Evolutionary conservation across 92 coral and sea anemone species (phyloP), one percentile per base, ranked within the genome.

Genomic region (Epizoanthus stellaris): DNA sequence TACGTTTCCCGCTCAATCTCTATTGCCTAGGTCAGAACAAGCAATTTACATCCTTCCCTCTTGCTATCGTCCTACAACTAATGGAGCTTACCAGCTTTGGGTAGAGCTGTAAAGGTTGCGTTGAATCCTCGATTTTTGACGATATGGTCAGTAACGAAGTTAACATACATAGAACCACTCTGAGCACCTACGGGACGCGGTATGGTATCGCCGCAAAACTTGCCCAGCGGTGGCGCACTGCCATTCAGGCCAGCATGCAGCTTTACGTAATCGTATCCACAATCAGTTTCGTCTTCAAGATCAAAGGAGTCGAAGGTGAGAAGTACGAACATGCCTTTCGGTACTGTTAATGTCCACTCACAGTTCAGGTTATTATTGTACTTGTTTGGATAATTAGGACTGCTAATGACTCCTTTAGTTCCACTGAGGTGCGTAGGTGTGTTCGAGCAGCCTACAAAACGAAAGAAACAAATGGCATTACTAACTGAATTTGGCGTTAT

Each of bases 101-200:
- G 72, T 11, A 34, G 36, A 14, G 47, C 72, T 11, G 43, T 23
- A 36, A 23, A 67, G 6, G 39, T 61, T 61, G 66, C 66, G 20
- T 20, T 12, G 58, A 72, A 72, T 2, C 76, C 76, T n/a, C 0
- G 47, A 57, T 11, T 7, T n/a, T 4, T 9, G 0, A 4, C 0
- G 36, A 1, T n/a, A 30, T 9, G n/a, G 25, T 72, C 61, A n/a
- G 77, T 47, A 47, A 72, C 77, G 19, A 72, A 72, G 14, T 72
- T 72, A 43, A 47, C 61, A 72, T 72, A 72, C 30, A 72, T 42
- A 19, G 77, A 19, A n/a, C 77, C 77, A 23, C 77, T 43, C 77
- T 72, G 77, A n/a, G 77, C 36, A n/a, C 0, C 17, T 5, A 19
- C 36, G 16, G 58, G 58, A 5, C 25, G 25, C 2, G 77, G 77